These are phyloP conservation scores for Enhydra lutris DNA, from an alignment of 2,113 vertebrate species.

Conservation along the genomic window DNA sequence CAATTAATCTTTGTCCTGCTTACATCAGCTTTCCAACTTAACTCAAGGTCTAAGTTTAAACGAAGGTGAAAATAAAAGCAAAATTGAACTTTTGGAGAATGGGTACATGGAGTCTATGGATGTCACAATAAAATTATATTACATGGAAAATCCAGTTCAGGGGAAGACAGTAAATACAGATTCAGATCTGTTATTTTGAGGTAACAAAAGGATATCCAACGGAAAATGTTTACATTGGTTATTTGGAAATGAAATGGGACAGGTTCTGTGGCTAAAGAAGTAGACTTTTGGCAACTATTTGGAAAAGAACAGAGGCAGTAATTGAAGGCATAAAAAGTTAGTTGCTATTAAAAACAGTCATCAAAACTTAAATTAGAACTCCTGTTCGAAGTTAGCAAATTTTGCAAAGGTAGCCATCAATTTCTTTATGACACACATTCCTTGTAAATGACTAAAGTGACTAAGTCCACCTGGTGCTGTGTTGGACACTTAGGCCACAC, in stretches of 20 bases:
- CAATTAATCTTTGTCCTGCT: background rate
- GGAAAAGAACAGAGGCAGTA: background rate
- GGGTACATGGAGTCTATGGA: background rate
- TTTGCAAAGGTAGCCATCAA: background rate
- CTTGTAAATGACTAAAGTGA: background rate
- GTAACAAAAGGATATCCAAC: background rate
- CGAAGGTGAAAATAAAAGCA: background rate
- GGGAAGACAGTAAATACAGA: background rate
- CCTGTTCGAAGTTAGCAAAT: background rate
- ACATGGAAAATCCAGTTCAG: background rate
- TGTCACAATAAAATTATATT: background rate
- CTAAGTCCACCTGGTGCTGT: background rate
- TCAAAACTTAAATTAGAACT: background rate
- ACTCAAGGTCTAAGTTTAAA: background rate
- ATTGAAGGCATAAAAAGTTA: background rate
- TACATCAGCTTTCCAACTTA: background rate
- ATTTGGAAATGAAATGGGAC: background rate
- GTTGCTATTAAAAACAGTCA: background rate
- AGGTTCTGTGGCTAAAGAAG: background rate
- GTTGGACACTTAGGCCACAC: background rate
- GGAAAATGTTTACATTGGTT: background rate
- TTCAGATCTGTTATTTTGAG: background rate
- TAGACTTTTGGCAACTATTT: background rate
- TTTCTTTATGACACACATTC: background rate
- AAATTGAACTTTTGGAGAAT: background rate